Percentiles rank a stretch among this genome's conserved stretches.
These are phyloP conservation scores for Poecilia picta DNA, from an alignment of 2,797 vertebrate genomes.

Conservation along the genomic window DNA sequence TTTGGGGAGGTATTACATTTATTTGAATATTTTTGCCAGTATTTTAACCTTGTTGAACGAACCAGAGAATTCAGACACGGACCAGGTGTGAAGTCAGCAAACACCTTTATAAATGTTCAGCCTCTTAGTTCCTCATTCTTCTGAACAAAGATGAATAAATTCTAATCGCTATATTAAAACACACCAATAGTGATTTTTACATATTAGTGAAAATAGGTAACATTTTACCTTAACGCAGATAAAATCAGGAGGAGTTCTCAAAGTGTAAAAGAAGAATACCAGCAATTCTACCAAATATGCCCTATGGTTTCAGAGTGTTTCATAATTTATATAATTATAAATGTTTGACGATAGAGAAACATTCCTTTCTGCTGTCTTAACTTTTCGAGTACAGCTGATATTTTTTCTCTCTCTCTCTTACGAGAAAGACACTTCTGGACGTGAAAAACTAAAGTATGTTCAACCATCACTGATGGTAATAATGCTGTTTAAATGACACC, in stretches of 20 bases:
- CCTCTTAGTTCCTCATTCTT: neutral
- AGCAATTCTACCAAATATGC: too few relatives aligned
- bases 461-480: neutral
- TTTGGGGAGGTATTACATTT: neutral
- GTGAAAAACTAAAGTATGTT: neutral
- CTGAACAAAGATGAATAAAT: neutral
- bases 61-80: neutral
- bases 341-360: neutral
- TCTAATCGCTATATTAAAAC: neutral
- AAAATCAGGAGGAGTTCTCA: too few relatives aligned
- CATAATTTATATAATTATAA: neutral
- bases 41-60: too few relatives aligned
- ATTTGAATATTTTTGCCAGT: neutral
- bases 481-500: neutral
- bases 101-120: neutral
- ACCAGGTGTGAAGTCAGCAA: neutral
- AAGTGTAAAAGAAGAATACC: too few relatives aligned
- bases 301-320: too few relatives aligned
- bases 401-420: neutral
- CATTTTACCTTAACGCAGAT: too few relatives aligned
- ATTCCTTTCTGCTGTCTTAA: neutral
- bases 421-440: too few relatives aligned
- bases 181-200: too few relatives aligned
- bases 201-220: too few relatives aligned
- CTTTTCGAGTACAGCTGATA: neutral